These are phyloP conservation scores for Meliscaeva auricollis DNA, from an alignment of 2,888 invertebrate genomes.

Conservation along the genomic window DNA sequence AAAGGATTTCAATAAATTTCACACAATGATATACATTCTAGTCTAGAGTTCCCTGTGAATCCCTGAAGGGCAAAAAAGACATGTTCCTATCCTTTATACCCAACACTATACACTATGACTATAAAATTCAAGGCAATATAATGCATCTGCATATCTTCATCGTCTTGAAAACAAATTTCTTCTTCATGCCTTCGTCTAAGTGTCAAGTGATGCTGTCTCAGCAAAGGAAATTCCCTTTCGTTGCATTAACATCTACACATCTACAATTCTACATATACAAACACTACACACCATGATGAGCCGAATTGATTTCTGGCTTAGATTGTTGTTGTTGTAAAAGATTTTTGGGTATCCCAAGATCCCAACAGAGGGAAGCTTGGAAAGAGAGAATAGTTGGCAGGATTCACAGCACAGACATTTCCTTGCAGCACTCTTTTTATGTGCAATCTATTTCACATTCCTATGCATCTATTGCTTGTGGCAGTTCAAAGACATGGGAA, in stretches of 20 bases:
- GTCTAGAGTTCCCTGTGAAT: not conserved
- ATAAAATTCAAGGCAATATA: conserved; percentile 1
- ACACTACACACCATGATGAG: conserved; percentile 2
- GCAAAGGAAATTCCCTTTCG: conserved; percentile 57
- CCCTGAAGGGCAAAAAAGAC: not conserved
- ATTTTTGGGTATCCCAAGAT: conserved; percentile 14
- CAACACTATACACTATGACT: not conserved
- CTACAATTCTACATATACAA: too few species aligned
- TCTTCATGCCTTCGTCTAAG: conserved; percentile 41
- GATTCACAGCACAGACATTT: conserved; percentile 30
- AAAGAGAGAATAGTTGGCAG: conserved; percentile 10
- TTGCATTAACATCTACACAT: conserved; percentile 13
- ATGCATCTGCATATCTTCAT: conserved; percentile 62
- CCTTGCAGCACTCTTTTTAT: not conserved
- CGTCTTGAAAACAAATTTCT: conserved; percentile 64
- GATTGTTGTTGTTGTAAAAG: conserved; percentile 46
- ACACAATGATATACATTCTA: conserved; percentile 29
- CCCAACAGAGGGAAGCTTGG: not conserved
- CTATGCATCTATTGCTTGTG: conserved; percentile 19
- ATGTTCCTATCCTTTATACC: not conserved
- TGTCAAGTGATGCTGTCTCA: conserved; percentile 73
- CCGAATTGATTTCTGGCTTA: conserved; percentile 61
- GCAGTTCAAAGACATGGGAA: conserved; percentile 35
- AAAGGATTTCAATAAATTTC: conserved; percentile 65
- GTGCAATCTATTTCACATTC: conserved; percentile 40